Base-by-base conservation (phyloP, 2,797 vertebrate species). In the Rhincodon typus region DNA sequence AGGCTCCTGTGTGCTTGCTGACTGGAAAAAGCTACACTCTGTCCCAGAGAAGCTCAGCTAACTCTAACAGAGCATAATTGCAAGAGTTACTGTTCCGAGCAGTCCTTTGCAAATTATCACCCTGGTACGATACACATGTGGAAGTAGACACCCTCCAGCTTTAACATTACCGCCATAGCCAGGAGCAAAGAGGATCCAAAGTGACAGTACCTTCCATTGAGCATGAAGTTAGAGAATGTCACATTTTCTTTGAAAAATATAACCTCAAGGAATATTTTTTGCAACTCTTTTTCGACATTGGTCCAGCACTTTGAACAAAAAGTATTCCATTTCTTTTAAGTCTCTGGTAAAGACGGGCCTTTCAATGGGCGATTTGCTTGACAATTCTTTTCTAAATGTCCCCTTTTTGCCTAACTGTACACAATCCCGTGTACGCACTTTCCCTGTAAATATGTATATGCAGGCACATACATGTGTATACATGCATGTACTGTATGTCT, bases 381-480 rank as follows among this genome's bases (percentile, higher is more conserved):
- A 67, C 66, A 69, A 93, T 42, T 67, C 67, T 25, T 93, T 93
- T 69, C n/a, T 67, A 69, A 69, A 69, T 23, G 53, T 93, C 66
- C 66, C 90, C 88, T 93, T 67, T 62, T 67, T 93, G 90, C 30
- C 90, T 67, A 66, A 67, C 90, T 93, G 90, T 93, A 69, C 90
- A 69, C 66, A 66, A 23, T 42, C 62, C 57, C 25, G 90, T 93
- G 90, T 93, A 93, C 19, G 90, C 66, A 93, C 62, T 93, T 93
- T 93, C 62, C 62, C 90, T 67, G 90, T 90, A 93, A 69, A 93
- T 93, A n/a, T 93, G 62, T 93, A 38, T 93, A 69, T 69, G 66
- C 90, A 42, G 90, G 90, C 90, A 69, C 90, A 93, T 93, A 93
- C 90, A 93, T 93, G 90, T 93, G 62, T 93, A 93, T 42, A 93